Base-by-base conservation (phyloP, 1,140 invertebrate species). In the Drosophila lacteicornis region DNA sequence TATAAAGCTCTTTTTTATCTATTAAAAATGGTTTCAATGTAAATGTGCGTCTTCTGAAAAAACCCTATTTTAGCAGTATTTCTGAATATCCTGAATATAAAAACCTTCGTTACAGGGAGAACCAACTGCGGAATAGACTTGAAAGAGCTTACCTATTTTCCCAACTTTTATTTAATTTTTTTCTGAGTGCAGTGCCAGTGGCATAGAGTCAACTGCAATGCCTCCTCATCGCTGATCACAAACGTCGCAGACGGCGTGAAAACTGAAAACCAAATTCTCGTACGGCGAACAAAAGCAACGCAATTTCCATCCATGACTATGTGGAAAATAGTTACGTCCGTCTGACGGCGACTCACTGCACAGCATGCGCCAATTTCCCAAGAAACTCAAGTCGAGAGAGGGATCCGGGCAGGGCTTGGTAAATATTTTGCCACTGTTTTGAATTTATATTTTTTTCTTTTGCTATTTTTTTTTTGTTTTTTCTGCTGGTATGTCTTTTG, bases 341-440 rank as follows among this genome's bases (percentile, higher is more conserved):
- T 66, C 56, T 74, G 81, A 68, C 66, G 75, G 71, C 65, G 45
- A 70, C 80, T 77, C 84, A 81, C 84, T 85, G 84, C 84, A 81
- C 84, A 88, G 84, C 84, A 90, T 88, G 84, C 84, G 84, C 84
- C 84, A 88, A 90, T 88, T 88, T 88, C 84, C 80, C 69, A 85
- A 71, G 84, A 88, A 88, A 91, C 53, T 66, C 79, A 55, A 83
- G 67, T 70, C 33, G 67, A 71, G 38, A 71, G 38, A 27, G 62
- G 51, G 45, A 70, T 65, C 69, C 57, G 68, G 62, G 68, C 79
- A 69, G 65, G 82, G 69, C 82, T 66, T 79, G 83, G 83, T 83
- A 82, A 82, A 85, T 81, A 88, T 90, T 83, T 88, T 88, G 84
- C 84, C 81, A 90, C 84, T 81, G 84, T 90, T 85, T 85, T 82